Evolutionary conservation across 2,888 invertebrate species (phyloP).

Genomic region (Fissipunctia ypsillon): DNA sequence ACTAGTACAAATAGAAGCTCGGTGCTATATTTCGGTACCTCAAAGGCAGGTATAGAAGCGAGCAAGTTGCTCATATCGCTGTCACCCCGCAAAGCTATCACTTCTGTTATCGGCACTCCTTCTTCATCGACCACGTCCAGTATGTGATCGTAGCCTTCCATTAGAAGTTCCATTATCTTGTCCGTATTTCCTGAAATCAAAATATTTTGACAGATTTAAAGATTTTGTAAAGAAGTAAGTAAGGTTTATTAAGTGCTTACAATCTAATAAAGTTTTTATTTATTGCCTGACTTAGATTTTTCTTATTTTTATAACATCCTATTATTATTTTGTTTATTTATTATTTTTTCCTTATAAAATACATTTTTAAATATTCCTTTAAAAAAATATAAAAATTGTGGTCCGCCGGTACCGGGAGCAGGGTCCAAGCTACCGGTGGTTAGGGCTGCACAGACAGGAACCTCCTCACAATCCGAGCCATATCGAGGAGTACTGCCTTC

Average conservation of each 20-base stretch:
- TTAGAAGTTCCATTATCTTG: conserved; percentile 91
- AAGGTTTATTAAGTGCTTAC: background rate
- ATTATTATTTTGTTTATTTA: too few species aligned
- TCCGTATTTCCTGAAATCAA: conserved; percentile 81
- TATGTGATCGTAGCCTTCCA: conserved; percentile 97
- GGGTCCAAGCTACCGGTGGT: too few species aligned
- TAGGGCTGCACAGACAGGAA: too few species aligned
- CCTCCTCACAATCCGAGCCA: too few species aligned
- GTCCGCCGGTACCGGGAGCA: too few species aligned
- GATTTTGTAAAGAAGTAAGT: background rate
- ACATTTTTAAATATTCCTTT: too few species aligned
- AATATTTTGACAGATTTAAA: background rate
- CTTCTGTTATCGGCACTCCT: conserved; percentile 92
- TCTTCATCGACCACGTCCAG: conserved; percentile 94
- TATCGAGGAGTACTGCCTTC: too few species aligned
- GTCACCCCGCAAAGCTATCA: conserved; percentile 92
- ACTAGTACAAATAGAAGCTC: background rate
- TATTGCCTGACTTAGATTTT: too few species aligned
- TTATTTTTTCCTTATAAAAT: too few species aligned
- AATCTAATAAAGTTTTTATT: background rate
- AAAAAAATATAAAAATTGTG: too few species aligned
- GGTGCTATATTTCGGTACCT: conserved; percentile 90
- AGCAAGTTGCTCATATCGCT: conserved; percentile 93
- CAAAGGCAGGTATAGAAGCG: conserved; percentile 93
- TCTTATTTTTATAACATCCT: too few species aligned